phyloP scores from a whole-genome alignment of 2,888 invertebrate species.

The Leistus spinibarbis region DNA sequence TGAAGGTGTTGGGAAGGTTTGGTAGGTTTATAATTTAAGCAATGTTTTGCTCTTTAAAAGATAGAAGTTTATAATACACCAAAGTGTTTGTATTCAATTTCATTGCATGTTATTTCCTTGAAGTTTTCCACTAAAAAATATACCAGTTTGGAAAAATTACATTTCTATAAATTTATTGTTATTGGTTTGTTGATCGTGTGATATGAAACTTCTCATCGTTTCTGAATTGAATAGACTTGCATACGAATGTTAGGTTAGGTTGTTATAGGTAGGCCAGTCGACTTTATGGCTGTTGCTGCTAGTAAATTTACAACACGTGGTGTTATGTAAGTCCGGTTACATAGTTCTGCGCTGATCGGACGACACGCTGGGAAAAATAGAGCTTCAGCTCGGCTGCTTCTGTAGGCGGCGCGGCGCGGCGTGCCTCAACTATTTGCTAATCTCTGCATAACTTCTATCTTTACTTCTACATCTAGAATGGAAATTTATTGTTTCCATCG shows the following conservation, averaged over 20 bases:
- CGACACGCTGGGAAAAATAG: conserved; percentile 1
- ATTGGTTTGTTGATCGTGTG: not conserved
- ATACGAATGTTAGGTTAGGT: not conserved
- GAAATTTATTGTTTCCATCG: not conserved
- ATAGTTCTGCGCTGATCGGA: no score
- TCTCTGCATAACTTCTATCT: not conserved
- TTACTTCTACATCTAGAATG: not conserved
- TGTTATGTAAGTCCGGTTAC: not conserved
- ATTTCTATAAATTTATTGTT: not conserved
- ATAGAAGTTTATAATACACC: no score
- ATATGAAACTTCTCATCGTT: not conserved
- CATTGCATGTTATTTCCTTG: not conserved
- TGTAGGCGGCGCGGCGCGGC: not conserved
- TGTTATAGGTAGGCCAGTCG: not conserved
- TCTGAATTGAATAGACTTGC: not conserved
- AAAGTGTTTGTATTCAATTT: no score
- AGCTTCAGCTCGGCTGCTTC: not conserved
- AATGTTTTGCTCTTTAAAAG: no score
- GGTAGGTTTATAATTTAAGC: no score
- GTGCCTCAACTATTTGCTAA: not conserved
- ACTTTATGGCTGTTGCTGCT: not conserved
- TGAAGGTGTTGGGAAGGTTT: no score
- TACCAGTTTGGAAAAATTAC: no score
- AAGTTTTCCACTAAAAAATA: not conserved
- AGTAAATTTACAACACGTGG: not conserved